These are phyloP conservation scores for Schizaphis graminum DNA, from an alignment of 2,888 invertebrate species.

Conservation along the genomic window DNA sequence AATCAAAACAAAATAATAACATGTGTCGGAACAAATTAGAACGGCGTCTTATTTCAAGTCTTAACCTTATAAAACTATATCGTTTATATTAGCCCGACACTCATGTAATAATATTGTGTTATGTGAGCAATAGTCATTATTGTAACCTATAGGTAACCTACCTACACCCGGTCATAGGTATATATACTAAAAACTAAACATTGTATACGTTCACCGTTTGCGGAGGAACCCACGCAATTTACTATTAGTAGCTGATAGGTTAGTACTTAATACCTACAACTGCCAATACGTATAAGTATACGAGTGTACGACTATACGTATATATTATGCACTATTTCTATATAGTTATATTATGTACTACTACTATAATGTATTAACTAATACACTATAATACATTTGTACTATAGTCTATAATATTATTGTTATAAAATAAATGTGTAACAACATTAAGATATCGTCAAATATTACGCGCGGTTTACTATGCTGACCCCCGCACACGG, in stretches of 20 bases:
- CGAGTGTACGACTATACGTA: background rate
- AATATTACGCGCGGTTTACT: conserved; percentile 50
- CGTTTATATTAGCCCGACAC: conserved; percentile 7
- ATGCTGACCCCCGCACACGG: conserved; percentile 28
- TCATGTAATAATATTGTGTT: background rate
- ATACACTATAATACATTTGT: background rate
- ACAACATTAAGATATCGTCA: conserved; percentile 37
- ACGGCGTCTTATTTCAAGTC: background rate
- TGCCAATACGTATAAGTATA: background rate
- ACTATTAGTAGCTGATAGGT: background rate
- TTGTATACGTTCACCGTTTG: background rate
- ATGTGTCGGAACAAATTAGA: conserved; percentile 12
- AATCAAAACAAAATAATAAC: background rate
- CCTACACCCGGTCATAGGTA: conserved; percentile 1
- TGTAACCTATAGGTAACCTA: background rate
- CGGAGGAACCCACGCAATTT: conserved; percentile 26
- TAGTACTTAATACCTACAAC: background rate
- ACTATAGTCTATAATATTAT: background rate
- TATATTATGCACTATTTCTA: conserved; percentile 1
- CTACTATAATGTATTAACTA: background rate
- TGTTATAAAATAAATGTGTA: background rate
- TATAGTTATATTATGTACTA: background rate
- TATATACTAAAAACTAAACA: background rate
- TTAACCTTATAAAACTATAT: background rate
- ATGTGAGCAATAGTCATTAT: background rate